A percentile compares a stretch with the other conserved stretches of the same genome.
These are phyloP conservation scores for Dynastes maya DNA, from an alignment of 2,888 invertebrate genomes.

Conservation along the genomic window DNA sequence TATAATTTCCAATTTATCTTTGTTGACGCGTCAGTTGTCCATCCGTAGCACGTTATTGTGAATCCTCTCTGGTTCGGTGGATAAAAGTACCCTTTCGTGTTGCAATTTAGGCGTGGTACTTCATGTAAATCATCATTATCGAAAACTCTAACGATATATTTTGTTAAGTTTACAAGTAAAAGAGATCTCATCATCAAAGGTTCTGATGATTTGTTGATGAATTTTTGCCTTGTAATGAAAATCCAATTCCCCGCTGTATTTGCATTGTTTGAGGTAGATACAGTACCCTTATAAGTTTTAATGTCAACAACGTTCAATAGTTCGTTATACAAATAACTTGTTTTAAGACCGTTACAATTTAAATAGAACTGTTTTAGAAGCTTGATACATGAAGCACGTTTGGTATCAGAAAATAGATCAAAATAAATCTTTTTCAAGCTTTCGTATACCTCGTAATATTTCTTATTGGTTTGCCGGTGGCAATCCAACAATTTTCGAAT, in stretches of 20 bases:
- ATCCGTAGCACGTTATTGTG: slow-evolving; percentile 66
- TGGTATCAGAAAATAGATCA: slow-evolving; percentile 59
- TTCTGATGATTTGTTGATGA: slow-evolving; percentile 58
- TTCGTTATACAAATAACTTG: slow-evolving; percentile 60
- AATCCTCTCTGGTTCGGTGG: slow-evolving; percentile 63
- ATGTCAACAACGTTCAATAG: slow-evolving; percentile 58
- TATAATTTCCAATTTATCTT: slow-evolving; percentile 61
- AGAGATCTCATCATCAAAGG: slow-evolving; percentile 59
- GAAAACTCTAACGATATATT: slow-evolving; percentile 63
- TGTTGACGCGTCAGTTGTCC: slow-evolving; percentile 53
- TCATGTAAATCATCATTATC: slow-evolving; percentile 65
- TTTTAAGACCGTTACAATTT: slow-evolving; percentile 41
- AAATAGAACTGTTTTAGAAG: slow-evolving; percentile 62
- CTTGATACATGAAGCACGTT: slow-evolving; percentile 55
- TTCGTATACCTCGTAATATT: slow-evolving; percentile 59
- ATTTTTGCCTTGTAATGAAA: slow-evolving; percentile 61
- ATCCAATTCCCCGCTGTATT: slow-evolving; percentile 56
- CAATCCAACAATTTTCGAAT: slow-evolving; percentile 58
- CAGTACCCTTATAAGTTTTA: slow-evolving; percentile 55
- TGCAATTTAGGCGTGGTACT: slow-evolving; percentile 59
- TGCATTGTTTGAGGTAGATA: slow-evolving; percentile 40
- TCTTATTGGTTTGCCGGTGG: slow-evolving; percentile 58
- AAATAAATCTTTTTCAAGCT: slow-evolving; percentile 60
- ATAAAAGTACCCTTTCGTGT: slow-evolving; percentile 59
- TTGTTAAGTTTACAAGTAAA: slow-evolving; percentile 60